Evolutionary conservation across 2,113 vertebrate genomes (phyloP), one percentile per base, ranked within the genome.

Genomic region (Anoplopoma fimbria): DNA sequence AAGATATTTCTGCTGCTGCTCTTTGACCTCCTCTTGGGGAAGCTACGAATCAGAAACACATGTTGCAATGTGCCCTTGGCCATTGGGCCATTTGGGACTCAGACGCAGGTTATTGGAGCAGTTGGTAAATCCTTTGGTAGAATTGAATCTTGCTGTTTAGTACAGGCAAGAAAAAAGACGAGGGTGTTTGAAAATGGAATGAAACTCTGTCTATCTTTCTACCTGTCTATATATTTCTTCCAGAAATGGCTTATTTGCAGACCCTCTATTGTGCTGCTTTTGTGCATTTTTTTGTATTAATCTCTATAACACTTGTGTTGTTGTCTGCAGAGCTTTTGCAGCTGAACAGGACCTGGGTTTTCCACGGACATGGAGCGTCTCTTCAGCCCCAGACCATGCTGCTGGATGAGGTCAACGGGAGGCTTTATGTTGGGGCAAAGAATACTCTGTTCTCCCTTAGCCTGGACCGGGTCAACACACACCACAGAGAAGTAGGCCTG

Each of bases 401-500:
- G 84, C 93, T 99, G 93, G 98, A 99, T 79, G 97, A 99, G 69
- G 96, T 96, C 88, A 97, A 97, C 79, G 97, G 98, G 69, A 95
- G 97, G 60, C 95, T 99, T 69, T 98, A 98, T 13, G 92, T 99
- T 64, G 98, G 98, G 91, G 97, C 97, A 94, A 97, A 95, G 89
- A 96, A 99, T 83, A 92, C 95, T 81, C 86, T 99, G 53, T 99
- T 97, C 93, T 99, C 98, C 61, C 96, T 99, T 62, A 97, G 95
- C 80, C 94, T 99, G 95, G 98, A 99, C 84, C 94, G 89, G 86
- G 87, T 99, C 92, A 96, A 91, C 72, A 84, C 95, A 25, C 95
- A 97, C 86, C 96, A 96, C 85, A 94, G 89, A 95, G 96, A 99
- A 97, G 98, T 98, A 94, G 27, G 77, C 10, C 34, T 68, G 40